Conservation (phyloP, 2,113 vertebrate species). For the Chloroceryle aenea region DNA sequence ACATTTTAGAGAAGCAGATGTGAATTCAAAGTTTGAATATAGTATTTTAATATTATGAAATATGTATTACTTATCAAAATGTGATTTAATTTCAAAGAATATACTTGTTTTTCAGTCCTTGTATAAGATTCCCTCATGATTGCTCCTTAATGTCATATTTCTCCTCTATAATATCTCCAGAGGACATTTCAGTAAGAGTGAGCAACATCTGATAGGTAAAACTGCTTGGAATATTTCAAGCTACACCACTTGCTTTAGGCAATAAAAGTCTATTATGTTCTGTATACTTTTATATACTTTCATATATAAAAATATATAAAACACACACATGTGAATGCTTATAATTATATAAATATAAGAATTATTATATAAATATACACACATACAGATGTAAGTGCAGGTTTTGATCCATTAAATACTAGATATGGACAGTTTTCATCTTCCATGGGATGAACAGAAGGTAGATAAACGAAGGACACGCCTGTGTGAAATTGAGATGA, state of each 20-base stretch:
- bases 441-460: background rate
- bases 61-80: background rate
- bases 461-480: background rate
- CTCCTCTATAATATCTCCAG: background rate
- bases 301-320: background rate
- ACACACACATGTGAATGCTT: accelerated
- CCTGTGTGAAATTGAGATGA: background rate
- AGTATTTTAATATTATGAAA: background rate
- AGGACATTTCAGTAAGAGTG: background rate
- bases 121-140: background rate
- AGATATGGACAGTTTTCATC: background rate
- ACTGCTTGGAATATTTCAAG: background rate
- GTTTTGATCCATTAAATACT: background rate
- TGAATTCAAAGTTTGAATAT: background rate
- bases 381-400: background rate
- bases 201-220: background rate
- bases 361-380: background rate
- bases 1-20: background rate
- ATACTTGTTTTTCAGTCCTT: background rate
- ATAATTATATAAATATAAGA: background rate
- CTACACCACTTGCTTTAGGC: background rate
- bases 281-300: background rate
- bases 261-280: background rate
- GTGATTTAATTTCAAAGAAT: background rate
- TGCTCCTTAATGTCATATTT: background rate